Base-by-base conservation (phyloP, 2,888 invertebrate genomes). In the Mystacides longicornis region DNA sequence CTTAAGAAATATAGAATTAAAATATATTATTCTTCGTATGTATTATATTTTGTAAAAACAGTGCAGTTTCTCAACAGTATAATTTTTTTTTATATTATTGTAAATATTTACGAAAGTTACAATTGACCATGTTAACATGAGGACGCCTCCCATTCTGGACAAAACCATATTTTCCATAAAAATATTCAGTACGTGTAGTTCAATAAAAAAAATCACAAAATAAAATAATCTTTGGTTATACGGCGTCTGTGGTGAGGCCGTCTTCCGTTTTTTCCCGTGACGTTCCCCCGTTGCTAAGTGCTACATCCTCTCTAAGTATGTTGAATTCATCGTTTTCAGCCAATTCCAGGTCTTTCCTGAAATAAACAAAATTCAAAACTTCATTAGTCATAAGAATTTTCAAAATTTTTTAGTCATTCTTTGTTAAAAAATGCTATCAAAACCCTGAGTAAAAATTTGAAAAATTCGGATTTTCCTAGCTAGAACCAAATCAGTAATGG, bases 261-360 rank as follows among this genome's bases (percentile, higher is more conserved):
- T 70, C 67, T 68, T 60, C 68, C 16, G n/a, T 3, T 16, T n/a
- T 14, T 67, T 60, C 68, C 67, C 50, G 68, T 66, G 45, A 66
- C 60, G 19, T 63, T 66, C 16, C 62, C 56, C 19, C 60, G 23
- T 60, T 60, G 31, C 63, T 53, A 7, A 31, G 31, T 14, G 60
- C 63, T 23, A 56, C 3, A 59, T 54, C 53, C 63, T 65, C 51
- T 67, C 56, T 2, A 65, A 65, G 60, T 67, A 64, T 57, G 51
- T 33, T 55, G 49, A 60, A 58, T 47, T 60, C 60, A 63, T 76
- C 75, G 61, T 75, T 75, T 23, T 68, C 70, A 42, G 68, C 68
- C 21, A 64, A 63, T 55, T 67, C 63, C 47, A 69, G 66, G 37
- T 68, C 64, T 68, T 74, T 73, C 65, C 75, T 75, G 64, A 21